A percentile compares a stretch with the other conserved stretches of the same genome.
Conservation (phyloP, 2,888 invertebrate species). For the Branchinecta sandiegonensis region DNA sequence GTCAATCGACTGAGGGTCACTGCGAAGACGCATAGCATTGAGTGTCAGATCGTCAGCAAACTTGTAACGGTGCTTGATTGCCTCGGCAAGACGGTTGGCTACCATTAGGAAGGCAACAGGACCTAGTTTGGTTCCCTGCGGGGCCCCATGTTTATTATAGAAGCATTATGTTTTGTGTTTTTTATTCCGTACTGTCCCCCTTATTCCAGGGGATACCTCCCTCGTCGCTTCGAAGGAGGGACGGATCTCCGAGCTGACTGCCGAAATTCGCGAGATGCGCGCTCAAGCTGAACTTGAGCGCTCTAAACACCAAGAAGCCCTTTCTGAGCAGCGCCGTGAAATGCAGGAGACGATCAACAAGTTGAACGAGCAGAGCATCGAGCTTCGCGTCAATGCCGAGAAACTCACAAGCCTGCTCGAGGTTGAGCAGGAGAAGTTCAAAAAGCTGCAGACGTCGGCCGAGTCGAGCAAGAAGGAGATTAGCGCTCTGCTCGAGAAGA, state of each 20-base stretch:
- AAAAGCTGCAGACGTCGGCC: neutral
- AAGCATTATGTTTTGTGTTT: no score
- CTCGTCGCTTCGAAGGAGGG: neutral
- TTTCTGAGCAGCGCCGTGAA: neutral
- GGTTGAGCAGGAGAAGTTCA: neutral
- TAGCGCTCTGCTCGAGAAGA: neutral
- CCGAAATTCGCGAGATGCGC: neutral
- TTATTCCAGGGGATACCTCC: neutral
- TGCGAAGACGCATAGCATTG: no score
- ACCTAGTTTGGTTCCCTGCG: no score
- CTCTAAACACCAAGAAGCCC: neutral
- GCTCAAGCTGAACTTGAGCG: neutral
- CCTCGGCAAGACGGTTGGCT: no score
- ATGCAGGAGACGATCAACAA: neutral
- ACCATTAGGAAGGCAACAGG: no score
- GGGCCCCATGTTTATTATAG: no score
- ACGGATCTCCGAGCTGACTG: neutral
- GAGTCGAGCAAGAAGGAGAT: neutral
- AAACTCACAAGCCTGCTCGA: neutral
- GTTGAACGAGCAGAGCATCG: neutral
- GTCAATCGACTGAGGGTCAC: no score
- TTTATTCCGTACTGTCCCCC: no score
- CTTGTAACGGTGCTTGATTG: no score
- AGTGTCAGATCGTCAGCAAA: no score
- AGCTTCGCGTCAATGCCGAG: neutral